Conservation (phyloP, 2,113 vertebrate genomes). For the Semnornis frantzii region DNA sequence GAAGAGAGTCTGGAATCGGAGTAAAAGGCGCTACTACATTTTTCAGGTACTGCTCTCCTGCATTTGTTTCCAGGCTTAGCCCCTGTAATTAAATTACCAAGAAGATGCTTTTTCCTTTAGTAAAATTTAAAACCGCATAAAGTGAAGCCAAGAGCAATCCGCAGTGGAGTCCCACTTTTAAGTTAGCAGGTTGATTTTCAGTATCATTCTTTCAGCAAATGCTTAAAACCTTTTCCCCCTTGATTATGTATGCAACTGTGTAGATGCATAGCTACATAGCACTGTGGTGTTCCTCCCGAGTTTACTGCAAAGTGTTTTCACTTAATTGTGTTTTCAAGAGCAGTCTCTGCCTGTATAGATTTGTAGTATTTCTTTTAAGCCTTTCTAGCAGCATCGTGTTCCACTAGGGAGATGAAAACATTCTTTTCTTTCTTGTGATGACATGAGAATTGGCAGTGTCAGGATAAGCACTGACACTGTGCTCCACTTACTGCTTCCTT, state of each 20-base stretch:
- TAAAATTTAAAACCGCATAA: not conserved
- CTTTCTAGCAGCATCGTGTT: not conserved
- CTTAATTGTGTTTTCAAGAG: not conserved
- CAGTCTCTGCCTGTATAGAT: not conserved
- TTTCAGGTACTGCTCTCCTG: not conserved
- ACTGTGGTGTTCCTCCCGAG: not conserved
- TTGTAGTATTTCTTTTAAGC: not conserved
- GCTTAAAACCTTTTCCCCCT: not conserved
- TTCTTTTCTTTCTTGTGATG: not conserved
- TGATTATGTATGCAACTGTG: not conserved
- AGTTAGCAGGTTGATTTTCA: not conserved
- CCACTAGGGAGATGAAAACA: not conserved
- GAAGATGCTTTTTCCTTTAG: not conserved
- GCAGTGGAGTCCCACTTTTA: not conserved
- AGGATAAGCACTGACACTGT: not conserved
- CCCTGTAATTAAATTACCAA: not conserved
- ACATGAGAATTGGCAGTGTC: not conserved
- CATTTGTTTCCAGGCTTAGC: not conserved
- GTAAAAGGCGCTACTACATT: not conserved
- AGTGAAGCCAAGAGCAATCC: not conserved
- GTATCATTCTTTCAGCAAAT: not conserved
- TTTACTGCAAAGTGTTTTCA: not conserved
- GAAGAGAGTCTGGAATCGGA: not conserved
- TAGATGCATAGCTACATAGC: not conserved
- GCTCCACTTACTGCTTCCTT: not conserved